Base-by-base conservation (phyloP, 1,140 invertebrate genomes). In the Caerostris darwini region DNA sequence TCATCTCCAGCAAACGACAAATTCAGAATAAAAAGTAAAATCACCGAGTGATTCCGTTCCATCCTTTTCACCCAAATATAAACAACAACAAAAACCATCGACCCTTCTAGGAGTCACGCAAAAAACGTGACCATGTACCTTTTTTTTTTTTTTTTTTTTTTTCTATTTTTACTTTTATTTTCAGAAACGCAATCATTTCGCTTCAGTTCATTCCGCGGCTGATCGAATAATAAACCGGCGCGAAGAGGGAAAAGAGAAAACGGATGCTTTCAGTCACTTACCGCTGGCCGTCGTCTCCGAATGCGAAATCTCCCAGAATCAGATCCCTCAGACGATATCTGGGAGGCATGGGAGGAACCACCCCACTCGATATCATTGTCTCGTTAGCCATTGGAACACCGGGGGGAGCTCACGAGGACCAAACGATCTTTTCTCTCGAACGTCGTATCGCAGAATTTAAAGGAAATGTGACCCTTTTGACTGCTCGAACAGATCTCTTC, bases 271-370 rank as follows among this genome's bases (percentile, higher is more conserved):
- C 10, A 71, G 19, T 71, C 69, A 90, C 96, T 97, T 95, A 98
- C 97, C 97, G 97, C 96, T 97, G 97, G 5, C 97, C 97, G 95
- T 98, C 97, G 95, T 98, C 97, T 95, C 97, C 97, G 96, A 97
- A 97, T 53, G 97, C 97, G 95, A 97, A 98, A 96, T 98, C 98
- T 69, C 98, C 98, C 94, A 97, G 96, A 94, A 98, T 97, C 94
- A 98, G 97, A 96, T 98, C 97, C 89, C 98, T 96, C 95, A 98
- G 97, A 56, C 97, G 97, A 96, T 98, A 98, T 94, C 98, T 96
- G 4, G 97, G 97, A 2, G 96, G 96, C 53, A 96, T 94, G 7
- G 96, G 96, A n/a, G 94, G 93, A 17, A 90, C 94, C 34, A 89
- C 93, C 61, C 93, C 93, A 50, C 93, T 94, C 61, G 92, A 77